These are phyloP conservation scores for Python bivittatus DNA, from an alignment of 2,113 vertebrate genomes.

Conservation along the genomic window DNA sequence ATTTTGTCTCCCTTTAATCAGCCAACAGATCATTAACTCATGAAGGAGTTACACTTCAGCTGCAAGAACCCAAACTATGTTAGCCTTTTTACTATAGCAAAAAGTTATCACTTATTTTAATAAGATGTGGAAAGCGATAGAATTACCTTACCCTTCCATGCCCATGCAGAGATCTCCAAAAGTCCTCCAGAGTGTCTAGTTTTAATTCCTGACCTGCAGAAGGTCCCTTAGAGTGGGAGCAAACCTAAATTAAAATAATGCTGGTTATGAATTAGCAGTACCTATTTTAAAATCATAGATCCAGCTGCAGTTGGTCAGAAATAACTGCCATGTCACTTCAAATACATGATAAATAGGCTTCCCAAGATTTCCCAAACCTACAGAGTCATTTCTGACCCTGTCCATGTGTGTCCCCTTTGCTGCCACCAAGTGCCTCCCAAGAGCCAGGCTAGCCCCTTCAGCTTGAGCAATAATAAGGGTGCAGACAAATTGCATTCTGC, in stretches of 20 bases:
- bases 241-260: background rate
- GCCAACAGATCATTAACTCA: background rate
- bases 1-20: background rate
- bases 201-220: background rate
- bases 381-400: too few species aligned
- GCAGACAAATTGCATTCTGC: too few species aligned
- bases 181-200: background rate
- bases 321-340: background rate
- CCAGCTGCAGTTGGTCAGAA: background rate
- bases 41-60: background rate
- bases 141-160: background rate
- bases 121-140: background rate
- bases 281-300: background rate
- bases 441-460: too few species aligned
- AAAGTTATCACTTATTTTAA: background rate
- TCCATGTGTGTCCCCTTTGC: too few species aligned
- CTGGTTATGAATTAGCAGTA: background rate
- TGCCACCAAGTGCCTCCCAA: too few species aligned
- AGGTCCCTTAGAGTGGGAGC: background rate
- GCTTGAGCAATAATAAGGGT: too few species aligned
- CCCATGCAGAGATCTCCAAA: background rate
- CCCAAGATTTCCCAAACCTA: background rate
- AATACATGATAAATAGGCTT: background rate
- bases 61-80: background rate
- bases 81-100: background rate